Evolutionary conservation across 1,140 invertebrate species (phyloP).

Genomic region (Leptoteleia sp.): DNA sequence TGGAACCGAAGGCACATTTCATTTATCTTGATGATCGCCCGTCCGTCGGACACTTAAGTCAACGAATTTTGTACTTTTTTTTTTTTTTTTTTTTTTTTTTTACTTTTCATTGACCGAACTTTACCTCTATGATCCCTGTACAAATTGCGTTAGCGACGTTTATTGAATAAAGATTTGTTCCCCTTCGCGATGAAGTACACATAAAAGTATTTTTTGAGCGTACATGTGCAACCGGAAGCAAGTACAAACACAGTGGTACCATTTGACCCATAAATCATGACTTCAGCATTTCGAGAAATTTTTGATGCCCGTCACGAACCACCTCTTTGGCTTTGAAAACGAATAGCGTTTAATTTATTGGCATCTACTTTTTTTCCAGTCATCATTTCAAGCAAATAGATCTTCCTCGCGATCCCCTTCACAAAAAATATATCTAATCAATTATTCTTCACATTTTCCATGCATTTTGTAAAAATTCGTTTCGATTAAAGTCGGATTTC

Average conservation of each 20-base stretch:
- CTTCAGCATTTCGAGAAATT: conserved; percentile 37
- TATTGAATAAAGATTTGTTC: conserved; percentile 27
- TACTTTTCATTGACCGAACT: conserved; percentile 2
- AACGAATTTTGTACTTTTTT: neutral
- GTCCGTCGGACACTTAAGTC: too few species aligned
- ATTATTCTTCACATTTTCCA: neutral
- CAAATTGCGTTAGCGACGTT: conserved; percentile 31
- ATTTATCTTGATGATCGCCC: too few species aligned
- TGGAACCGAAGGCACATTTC: too few species aligned
- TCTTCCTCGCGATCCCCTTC: neutral
- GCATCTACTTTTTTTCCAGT: conserved; percentile 19
- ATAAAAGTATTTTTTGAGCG: conserved; percentile 20
- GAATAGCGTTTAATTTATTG: conserved; percentile 21
- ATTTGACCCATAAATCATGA: conserved; percentile 55
- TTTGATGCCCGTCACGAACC: conserved; percentile 45
- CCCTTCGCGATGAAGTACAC: neutral
- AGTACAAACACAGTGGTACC: conserved; percentile 3
- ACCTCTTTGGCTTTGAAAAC: conserved; percentile 15
- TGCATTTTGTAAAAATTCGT: too few species aligned
- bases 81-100: neutral
- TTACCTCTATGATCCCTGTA: conserved; percentile 16
- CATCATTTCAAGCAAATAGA: conserved; percentile 8
- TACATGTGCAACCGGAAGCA: conserved; percentile 13
- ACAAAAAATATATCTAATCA: conserved; percentile 3
- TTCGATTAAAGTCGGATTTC: too few species aligned